A percentile compares a stretch with the other conserved stretches of the same genome.
phyloP scores from a whole-genome alignment of 2,888 invertebrate genomes.

The Yponomeuta malinellus region DNA sequence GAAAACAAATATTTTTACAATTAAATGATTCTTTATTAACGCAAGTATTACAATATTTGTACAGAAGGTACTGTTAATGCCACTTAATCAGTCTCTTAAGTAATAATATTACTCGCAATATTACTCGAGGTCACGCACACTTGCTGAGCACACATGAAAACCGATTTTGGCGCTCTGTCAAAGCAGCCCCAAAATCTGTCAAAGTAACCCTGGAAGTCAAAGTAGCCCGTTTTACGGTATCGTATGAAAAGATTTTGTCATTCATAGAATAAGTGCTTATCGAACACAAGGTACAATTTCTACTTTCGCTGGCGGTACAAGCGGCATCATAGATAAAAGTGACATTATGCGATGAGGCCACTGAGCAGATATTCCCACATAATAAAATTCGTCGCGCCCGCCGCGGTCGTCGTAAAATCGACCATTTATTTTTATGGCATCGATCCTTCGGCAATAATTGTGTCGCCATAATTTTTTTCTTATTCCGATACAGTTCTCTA shows the following conservation, averaged over 20 bases:
- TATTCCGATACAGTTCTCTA: constrained; percentile 30
- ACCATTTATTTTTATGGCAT: constrained; percentile 64
- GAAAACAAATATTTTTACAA: too few species aligned
- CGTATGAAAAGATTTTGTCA: background rate
- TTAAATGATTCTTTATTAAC: too few species aligned
- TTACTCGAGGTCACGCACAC: too few species aligned
- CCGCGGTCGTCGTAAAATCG: constrained; percentile 49
- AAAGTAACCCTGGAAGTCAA: background rate
- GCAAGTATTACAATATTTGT: too few species aligned
- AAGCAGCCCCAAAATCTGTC: too few species aligned
- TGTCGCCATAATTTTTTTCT: constrained; percentile 46
- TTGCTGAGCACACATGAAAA: too few species aligned
- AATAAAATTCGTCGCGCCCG: constrained; percentile 54
- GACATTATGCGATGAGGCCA: constrained; percentile 46
- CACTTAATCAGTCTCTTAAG: too few species aligned
- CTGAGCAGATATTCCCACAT: constrained; percentile 51
- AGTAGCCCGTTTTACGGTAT: background rate
- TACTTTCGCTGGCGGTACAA: background rate
- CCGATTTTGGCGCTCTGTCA: too few species aligned
- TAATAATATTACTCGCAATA: too few species aligned
- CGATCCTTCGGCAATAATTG: constrained; percentile 59
- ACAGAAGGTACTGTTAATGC: too few species aligned
- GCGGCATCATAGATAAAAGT: constrained; percentile 38
- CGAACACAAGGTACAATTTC: background rate
- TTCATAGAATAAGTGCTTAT: background rate